A percentile compares a stretch with the other conserved stretches of the same genome.
Evolutionary conservation across 37 sponge, comb jelly and placozoan genomes (phyloP).

Genomic region (Lycopodina hypogea): DNA sequence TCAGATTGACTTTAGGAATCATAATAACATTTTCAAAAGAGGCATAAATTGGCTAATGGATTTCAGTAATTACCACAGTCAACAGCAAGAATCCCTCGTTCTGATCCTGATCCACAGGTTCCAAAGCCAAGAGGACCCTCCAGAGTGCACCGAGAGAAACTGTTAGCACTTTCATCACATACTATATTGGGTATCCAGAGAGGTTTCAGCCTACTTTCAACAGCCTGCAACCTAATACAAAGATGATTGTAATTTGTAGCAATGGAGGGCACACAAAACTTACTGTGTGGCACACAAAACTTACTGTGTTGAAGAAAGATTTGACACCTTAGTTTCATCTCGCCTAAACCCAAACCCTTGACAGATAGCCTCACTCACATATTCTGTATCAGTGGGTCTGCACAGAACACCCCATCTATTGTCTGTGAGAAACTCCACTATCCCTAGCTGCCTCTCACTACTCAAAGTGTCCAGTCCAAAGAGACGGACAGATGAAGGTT

Average conservation of each 20-base stretch:
- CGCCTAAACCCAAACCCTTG: constrained; percentile 7
- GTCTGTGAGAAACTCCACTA: constrained; percentile 27
- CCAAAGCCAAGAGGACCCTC: neutral
- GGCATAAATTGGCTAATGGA: neutral
- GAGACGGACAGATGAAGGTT: constrained; percentile 15
- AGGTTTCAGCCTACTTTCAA: constrained; percentile 35
- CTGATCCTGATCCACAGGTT: neutral
- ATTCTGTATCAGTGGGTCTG: neutral
- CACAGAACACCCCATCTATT: constrained; percentile 32
- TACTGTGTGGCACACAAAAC: neutral
- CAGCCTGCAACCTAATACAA: neutral
- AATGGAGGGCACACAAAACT: neutral
- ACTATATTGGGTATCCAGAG: constrained; percentile 3
- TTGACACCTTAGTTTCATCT: neutral
- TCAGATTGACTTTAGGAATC: neutral
- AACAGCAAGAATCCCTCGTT: constrained; percentile 1
- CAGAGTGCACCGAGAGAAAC: neutral
- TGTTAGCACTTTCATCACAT: neutral
- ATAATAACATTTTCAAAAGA: neutral
- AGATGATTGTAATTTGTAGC: neutral
- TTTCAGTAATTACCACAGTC: constrained; percentile 18
- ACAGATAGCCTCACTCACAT: constrained; percentile 13
- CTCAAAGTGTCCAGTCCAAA: neutral
- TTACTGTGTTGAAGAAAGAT: neutral
- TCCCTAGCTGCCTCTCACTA: neutral